A percentile compares a stretch with the other conserved stretches of the same genome.
phyloP scores from a whole-genome alignment of 2,797 vertebrate genomes.

The Clamator glandarius region DNA sequence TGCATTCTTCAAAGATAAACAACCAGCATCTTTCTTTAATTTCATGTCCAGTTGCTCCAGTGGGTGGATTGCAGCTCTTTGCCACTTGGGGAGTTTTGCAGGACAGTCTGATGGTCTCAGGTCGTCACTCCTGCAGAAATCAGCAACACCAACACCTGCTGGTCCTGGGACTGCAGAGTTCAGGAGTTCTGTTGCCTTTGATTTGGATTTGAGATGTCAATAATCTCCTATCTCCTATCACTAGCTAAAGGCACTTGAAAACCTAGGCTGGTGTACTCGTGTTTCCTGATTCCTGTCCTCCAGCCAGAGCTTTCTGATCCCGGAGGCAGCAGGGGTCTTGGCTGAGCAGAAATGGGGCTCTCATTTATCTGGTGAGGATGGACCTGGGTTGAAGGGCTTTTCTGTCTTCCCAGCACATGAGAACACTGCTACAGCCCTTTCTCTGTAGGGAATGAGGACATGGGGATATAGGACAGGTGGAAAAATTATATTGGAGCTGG shows the following conservation, averaged over 20 bases:
- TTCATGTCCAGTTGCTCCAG: neutral
- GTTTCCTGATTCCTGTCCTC: neutral
- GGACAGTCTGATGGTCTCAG: neutral
- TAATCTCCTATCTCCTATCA: neutral
- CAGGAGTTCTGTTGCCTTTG: neutral
- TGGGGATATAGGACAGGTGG: neutral
- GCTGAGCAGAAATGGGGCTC: neutral
- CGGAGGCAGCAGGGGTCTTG: neutral
- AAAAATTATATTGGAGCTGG: neutral
- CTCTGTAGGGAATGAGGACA: neutral
- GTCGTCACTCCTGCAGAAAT: neutral
- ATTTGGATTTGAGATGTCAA: neutral
- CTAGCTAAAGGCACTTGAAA: neutral
- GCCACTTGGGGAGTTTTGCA: neutral
- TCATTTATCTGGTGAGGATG: fast-evolving
- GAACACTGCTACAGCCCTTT: neutral
- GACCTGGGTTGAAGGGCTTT: neutral
- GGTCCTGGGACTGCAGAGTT: neutral
- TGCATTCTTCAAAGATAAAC: neutral
- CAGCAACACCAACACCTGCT: neutral
- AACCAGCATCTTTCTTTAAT: neutral
- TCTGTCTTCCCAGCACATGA: neutral
- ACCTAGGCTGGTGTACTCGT: neutral
- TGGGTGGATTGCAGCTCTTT: neutral
- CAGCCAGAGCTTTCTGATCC: neutral